phyloP scores from a whole-genome alignment of 2,888 invertebrate genomes.

The Anarsia innoxiella region DNA sequence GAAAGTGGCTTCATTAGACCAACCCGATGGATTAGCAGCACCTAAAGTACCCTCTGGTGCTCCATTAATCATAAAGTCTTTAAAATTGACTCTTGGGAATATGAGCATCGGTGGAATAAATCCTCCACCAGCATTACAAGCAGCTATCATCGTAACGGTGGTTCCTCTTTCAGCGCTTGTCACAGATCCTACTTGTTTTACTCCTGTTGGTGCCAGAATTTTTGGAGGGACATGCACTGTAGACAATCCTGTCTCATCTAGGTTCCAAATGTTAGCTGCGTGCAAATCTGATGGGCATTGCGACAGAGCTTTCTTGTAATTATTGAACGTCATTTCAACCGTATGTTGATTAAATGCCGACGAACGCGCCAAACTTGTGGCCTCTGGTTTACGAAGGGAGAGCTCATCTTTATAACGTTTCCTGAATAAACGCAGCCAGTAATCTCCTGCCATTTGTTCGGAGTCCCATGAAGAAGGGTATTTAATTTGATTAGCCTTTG shows the following conservation, averaged over 20 bases:
- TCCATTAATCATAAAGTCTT: conserved; percentile 31
- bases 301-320: conserved; percentile 5
- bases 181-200: conserved; percentile 34
- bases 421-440: not conserved
- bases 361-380: conserved; percentile 13
- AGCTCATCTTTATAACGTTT: conserved; percentile 7
- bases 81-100: conserved; percentile 33
- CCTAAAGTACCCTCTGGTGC: conserved; percentile 36
- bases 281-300: conserved; percentile 12
- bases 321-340: conserved; percentile 11
- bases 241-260: conserved; percentile 14
- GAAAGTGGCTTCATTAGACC: conserved; percentile 32
- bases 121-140: conserved; percentile 36
- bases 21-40: conserved; percentile 28
- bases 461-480: conserved; percentile 3
- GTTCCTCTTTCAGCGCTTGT: conserved; percentile 40
- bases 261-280: conserved; percentile 9
- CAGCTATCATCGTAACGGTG: conserved; percentile 31
- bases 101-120: conserved; percentile 40
- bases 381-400: conserved; percentile 9
- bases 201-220: conserved; percentile 32
- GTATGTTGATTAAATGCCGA: conserved; percentile 13
- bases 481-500: conserved; percentile 14
- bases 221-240: conserved; percentile 16
- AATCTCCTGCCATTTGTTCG: conserved; percentile 12